Base-by-base conservation (phyloP, 2,113 vertebrate species). In the Rhegmatorhina hoffmannsi region DNA sequence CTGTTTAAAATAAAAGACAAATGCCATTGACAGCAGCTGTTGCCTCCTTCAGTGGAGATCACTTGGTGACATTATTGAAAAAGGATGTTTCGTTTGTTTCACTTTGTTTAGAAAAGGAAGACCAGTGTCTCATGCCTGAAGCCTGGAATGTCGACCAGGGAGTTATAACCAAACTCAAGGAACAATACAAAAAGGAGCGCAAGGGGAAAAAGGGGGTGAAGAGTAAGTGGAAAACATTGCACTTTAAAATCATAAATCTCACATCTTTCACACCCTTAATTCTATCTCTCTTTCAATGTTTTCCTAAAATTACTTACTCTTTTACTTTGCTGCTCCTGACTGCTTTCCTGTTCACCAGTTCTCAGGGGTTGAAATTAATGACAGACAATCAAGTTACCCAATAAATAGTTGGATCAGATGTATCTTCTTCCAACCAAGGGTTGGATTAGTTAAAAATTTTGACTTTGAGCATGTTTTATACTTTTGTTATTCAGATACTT, bases 141-240 rank as follows among this genome's bases (percentile, higher is more conserved):
- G 98, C 99, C 96, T 99, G 99, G 99, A 99, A 99, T 97, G 99
- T 99, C 99, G 99, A 99, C 99, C 99, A 99, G 98, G 98, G 99
- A 98, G 98, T 99, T 98, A 99, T 99, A 98, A 99, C 98, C 98
- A 99, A 99, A 98, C 99, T 99, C 98, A 99, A 99, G 99, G 99
- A 99, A 97, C 99, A 99, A 98, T 99, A 99, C 99, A 99, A 98
- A 99, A 99, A 99, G 99, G 99, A 99, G 98, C 99, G 99, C 98
- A 99, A 99, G 98, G 99, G 99, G 97, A 99, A 99, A 98, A 99
- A 99, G 96, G 99, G 99, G 98, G 99, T 99, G 98, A 99, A 99
- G 99, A 99, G 99, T 99, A 99, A 99, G 99, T 99, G 98, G 98
- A 97, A 98, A 98, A 98, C 98, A 98, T 98, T 98, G 98, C 96